Base-by-base conservation (phyloP, 2,888 invertebrate genomes). In the Pogonocherus hispidulus region DNA sequence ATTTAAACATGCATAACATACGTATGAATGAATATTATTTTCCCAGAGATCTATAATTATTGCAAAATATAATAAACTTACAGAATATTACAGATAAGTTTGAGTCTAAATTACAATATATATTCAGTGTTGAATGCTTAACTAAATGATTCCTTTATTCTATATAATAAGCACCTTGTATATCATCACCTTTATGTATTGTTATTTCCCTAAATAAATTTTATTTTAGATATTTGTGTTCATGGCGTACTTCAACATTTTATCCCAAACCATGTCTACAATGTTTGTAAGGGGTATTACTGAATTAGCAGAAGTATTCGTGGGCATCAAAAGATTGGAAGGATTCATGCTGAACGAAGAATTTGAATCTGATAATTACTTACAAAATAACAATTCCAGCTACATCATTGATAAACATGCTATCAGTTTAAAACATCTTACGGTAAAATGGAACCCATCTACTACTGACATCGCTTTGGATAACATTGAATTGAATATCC, bases 241-340 rank as follows among this genome's bases (percentile, higher is more conserved):
- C 60, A 87, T 88, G 69, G 86, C 88, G 0, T 89, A 88, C 75
- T 89, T 87, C 80, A 87, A 86, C 72, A 86, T 88, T 20, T 80
- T 90, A 3, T 85, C 89, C 0, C 87, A 87, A 73, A 88, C 88
- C 0, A 88, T 90, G 88, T 87, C 88, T 0, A 85, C 87, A 46
- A 88, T 89, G 88, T 90, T 90, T 74, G 87, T 87, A 0, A 76
- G 86, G 59, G 87, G 86, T 5, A 85, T 87, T 27, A 84, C 86
- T 0, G 86, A 87, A 79, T 78, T 86, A 1, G 86, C 87, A 0
- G 87, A 87, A 79, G 80, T 85, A 11, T 77, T 86, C 2, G 86
- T 87, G 0, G 85, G 87, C 1, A 84, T 86, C 1, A 84, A 82
- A 69, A 82, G 87, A 63, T 73, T 88, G 11, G 83, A 87, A 74